phyloP scores from a whole-genome alignment of 2,888 invertebrate genomes.

The Eledona agricola region DNA sequence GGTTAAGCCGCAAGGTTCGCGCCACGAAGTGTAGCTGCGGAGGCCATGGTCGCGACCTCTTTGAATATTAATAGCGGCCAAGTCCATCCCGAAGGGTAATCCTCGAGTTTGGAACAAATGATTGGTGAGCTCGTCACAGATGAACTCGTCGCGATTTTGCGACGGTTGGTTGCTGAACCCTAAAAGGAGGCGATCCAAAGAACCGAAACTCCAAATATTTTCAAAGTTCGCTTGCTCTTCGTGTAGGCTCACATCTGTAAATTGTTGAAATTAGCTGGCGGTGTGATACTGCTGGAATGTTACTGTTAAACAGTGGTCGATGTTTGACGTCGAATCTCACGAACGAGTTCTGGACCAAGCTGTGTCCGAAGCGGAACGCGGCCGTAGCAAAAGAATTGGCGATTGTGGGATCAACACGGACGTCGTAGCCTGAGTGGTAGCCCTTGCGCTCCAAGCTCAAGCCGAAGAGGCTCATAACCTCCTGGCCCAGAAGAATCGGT shows the following conservation, averaged over 20 bases:
- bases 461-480: constrained; percentile 80
- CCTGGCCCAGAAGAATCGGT: constrained; percentile 77
- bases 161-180: constrained; percentile 81
- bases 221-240: constrained; percentile 78
- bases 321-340: constrained; percentile 77
- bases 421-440: constrained; percentile 76
- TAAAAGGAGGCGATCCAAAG: constrained; percentile 79
- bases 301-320: constrained; percentile 75
- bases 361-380: constrained; percentile 88
- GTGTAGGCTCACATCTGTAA: constrained; percentile 80
- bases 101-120: constrained; percentile 80
- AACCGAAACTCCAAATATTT: constrained; percentile 78
- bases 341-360: constrained; percentile 82
- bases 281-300: constrained; percentile 41
- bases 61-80: constrained; percentile 89
- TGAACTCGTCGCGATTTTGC: constrained; percentile 83
- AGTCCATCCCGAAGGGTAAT: constrained; percentile 82
- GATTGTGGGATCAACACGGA: constrained; percentile 75
- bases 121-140: constrained; percentile 81
- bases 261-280: constrained; percentile 10
- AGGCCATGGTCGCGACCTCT: constrained; percentile 88
- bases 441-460: constrained; percentile 74
- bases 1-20: constrained; percentile 79
- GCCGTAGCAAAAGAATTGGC: constrained; percentile 84
- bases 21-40: constrained; percentile 81